phyloP scores from a whole-genome alignment of 2,888 invertebrate species.

The Carpatolechia fugitivella region DNA sequence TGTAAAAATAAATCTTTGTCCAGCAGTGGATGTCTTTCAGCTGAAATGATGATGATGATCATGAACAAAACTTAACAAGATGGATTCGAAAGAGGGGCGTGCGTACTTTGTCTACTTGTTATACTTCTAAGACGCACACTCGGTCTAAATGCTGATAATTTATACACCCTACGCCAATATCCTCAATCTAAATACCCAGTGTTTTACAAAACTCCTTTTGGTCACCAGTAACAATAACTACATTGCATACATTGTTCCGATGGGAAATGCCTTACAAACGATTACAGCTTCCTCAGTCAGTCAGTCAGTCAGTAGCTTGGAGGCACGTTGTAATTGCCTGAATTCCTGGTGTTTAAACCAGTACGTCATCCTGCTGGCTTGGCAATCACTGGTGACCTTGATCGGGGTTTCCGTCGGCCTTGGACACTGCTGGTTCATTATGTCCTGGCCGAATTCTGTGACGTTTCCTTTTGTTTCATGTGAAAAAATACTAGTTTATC shows the following conservation, averaged over 20 bases:
- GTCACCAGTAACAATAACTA: neutral
- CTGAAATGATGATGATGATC: no score
- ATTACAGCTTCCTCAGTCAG: neutral
- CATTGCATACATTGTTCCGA: neutral
- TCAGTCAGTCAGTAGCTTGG: neutral
- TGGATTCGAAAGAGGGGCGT: no score
- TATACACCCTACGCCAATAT: no score
- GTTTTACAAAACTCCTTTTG: neutral
- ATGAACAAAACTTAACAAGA: no score
- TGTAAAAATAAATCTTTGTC: no score
- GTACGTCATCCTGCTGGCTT: constrained; percentile 23
- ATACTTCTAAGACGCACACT: no score
- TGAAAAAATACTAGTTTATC: no score
- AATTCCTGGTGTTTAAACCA: constrained; percentile 1
- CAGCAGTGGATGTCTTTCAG: no score
- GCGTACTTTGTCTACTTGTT: no score
- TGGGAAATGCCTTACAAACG: neutral
- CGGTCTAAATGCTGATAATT: no score
- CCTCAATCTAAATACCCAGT: neutral
- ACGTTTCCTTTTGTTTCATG: no score
- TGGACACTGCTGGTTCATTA: constrained; percentile 2
- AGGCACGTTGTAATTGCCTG: constrained; percentile 8
- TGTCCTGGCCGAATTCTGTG: neutral
- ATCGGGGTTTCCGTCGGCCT: constrained; percentile 25
- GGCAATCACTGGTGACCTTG: constrained; percentile 20